Evolutionary conservation across 2,797 vertebrate species (phyloP), one percentile per base, ranked within the genome.

Genomic region (Gallinago stenura): DNA sequence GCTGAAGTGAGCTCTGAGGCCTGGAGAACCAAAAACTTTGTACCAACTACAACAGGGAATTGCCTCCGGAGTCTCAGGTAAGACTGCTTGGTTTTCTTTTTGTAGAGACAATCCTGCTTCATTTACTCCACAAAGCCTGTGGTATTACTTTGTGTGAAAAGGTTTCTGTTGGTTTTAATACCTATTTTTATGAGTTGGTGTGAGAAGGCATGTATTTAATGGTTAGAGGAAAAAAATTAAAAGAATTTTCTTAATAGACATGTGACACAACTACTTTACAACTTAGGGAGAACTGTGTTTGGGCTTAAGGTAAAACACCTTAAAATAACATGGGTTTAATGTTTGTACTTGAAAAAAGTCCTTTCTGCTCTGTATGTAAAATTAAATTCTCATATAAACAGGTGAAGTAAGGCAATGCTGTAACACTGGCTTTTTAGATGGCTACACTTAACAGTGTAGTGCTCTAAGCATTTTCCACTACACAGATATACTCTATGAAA

Each of bases 101-200:
- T 8, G 4, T 0, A 10, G 37, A 39, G 41, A 18, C 4, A 53
- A 15, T 6, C 2, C 18, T 68, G 45, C 33, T 86, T 50, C 11
- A 7, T 54, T 82, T 60, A 15, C 41, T 71, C 19, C 17, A 18
- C 35, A 37, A 37, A 86, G 10, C 9, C 25, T 1, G 0, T 13
- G 28, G n/a, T 19, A 2, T 21, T 51, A 20, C 5, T 25, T 22
- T 20, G 50, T 33, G 12, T 20, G 10, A 61, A 50, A 43, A 26
- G 35, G n/a, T 25, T 51, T 88, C 4, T 10, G 5, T 7, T 58
- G 0, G 4, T 7, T 22, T 58, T 50, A 39, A 15, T 41, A 15
- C 2, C 4, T 37, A 1, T 8, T 82, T 62, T 41, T 21, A 61
- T 13, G 31, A 35, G 3, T 8, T 2, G 25, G 4, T 41, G 16